A percentile compares a stretch with the other conserved stretches of the same genome.
These are phyloP conservation scores for Rotaria magnacalcarata DNA, from an alignment of 2,888 invertebrate genomes.

Conservation along the genomic window DNA sequence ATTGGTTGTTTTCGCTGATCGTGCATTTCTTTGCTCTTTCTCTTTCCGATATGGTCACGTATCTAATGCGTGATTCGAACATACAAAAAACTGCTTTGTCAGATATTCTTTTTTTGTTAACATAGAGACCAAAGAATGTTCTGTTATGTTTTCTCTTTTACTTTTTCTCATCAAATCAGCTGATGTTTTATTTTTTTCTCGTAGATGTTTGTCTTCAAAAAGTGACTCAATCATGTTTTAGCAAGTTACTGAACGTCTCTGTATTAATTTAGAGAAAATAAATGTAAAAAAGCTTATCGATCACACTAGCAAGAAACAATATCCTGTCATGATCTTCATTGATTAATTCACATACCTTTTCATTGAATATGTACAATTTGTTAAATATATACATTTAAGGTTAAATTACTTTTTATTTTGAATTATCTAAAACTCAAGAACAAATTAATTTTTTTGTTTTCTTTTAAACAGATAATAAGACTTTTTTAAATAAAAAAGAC, in stretches of 20 bases:
- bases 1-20: neutral
- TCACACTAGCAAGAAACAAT: neutral
- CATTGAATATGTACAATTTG: neutral
- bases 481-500: neutral
- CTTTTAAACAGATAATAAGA: neutral
- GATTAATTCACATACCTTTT: neutral
- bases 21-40: neutral
- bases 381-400: constrained; percentile 1
- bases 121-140: neutral
- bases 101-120: neutral
- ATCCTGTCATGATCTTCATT: neutral
- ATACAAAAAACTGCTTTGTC: neutral
- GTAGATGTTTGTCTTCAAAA: neutral
- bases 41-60: neutral
- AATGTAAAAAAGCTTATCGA: neutral
- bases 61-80: neutral
- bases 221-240: neutral
- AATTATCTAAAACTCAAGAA: neutral
- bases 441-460: neutral
- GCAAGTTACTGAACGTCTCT: neutral
- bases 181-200: neutral
- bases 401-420: neutral
- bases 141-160: neutral
- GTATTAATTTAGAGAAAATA: neutral
- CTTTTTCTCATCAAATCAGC: neutral